Evolutionary conservation across 2,113 vertebrate genomes (phyloP).

Genomic region (Bubo scandiacus): DNA sequence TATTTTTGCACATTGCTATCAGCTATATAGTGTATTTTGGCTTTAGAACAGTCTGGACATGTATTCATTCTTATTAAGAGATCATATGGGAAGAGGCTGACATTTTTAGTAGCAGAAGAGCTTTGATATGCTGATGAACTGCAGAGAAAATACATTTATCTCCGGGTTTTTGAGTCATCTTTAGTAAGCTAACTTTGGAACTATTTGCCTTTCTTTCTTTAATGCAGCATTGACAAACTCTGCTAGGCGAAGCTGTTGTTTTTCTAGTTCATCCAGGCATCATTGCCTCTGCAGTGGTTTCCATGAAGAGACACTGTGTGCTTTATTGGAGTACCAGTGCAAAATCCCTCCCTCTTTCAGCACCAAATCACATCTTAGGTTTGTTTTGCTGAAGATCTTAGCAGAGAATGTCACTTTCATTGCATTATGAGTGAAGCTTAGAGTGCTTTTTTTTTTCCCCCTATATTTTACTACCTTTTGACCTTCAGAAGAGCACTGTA

Average conservation of each 20-base stretch:
- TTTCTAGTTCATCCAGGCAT: neutral
- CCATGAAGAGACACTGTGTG: fast-evolving
- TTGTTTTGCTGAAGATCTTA: neutral
- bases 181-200: neutral
- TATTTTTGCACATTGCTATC: neutral
- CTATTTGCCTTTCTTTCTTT: neutral
- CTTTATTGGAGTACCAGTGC: neutral
- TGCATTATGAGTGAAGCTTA: neutral
- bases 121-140: neutral
- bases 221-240: neutral
- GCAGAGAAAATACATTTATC: neutral
- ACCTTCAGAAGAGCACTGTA: neutral
- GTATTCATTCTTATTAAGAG: neutral
- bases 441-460: neutral
- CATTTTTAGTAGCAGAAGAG: neutral
- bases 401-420: neutral
- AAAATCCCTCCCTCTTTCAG: neutral
- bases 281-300: neutral
- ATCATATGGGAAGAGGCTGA: neutral
- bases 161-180: neutral
- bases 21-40: neutral
- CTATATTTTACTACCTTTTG: neutral
- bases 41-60: neutral
- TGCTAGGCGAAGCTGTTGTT: neutral
- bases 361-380: neutral